Conservation (phyloP, 2,888 invertebrate genomes). For the Drosophila eohydei region DNA sequence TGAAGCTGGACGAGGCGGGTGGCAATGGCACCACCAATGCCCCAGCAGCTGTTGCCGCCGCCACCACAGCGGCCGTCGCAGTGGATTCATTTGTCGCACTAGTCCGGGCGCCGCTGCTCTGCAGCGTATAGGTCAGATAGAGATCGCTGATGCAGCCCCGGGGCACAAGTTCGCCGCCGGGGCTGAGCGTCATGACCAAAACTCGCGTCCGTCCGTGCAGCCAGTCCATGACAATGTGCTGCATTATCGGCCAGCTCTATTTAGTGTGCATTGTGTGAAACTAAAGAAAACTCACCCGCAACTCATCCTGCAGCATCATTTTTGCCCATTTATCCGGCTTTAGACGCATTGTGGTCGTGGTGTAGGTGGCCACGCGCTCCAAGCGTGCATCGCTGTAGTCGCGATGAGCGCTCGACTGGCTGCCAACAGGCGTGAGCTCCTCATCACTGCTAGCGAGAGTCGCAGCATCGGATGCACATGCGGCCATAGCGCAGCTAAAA, state of each 20-base stretch:
- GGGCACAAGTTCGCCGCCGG: slow-evolving; percentile 85
- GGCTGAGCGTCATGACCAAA: slow-evolving; percentile 84
- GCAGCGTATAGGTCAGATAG: slow-evolving; percentile 69
- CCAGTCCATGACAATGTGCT: slow-evolving; percentile 85
- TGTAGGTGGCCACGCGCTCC: slow-evolving; percentile 91
- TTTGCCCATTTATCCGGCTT: slow-evolving; percentile 95
- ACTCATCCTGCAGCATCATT: slow-evolving; percentile 90
- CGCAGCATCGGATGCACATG: slow-evolving; percentile 55
- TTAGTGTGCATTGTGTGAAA: neutral
- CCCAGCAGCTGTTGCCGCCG: slow-evolving; percentile 59
- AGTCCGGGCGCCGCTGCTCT: slow-evolving; percentile 28
- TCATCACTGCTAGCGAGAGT: slow-evolving; percentile 70
- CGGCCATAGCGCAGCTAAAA: slow-evolving; percentile 2
- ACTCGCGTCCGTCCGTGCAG: slow-evolving; percentile 82
- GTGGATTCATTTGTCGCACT: slow-evolving; percentile 22
- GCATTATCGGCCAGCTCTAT: slow-evolving; percentile 44
- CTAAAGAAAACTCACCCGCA: slow-evolving; percentile 87
- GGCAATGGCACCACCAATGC: slow-evolving; percentile 77
- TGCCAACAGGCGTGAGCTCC: slow-evolving; percentile 42
- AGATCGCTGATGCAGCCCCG: slow-evolving; percentile 84
- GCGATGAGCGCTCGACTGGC: slow-evolving; percentile 41
- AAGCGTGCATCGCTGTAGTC: slow-evolving; percentile 88
- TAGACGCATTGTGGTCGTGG: slow-evolving; percentile 90
- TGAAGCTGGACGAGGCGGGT: slow-evolving; percentile 82
- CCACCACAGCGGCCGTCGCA: slow-evolving; percentile 66